A percentile compares a stretch with the other conserved stretches of the same genome.
These are phyloP conservation scores for Coranthus polyacanthus DNA, from an alignment of 2,797 vertebrate genomes.

Conservation along the genomic window DNA sequence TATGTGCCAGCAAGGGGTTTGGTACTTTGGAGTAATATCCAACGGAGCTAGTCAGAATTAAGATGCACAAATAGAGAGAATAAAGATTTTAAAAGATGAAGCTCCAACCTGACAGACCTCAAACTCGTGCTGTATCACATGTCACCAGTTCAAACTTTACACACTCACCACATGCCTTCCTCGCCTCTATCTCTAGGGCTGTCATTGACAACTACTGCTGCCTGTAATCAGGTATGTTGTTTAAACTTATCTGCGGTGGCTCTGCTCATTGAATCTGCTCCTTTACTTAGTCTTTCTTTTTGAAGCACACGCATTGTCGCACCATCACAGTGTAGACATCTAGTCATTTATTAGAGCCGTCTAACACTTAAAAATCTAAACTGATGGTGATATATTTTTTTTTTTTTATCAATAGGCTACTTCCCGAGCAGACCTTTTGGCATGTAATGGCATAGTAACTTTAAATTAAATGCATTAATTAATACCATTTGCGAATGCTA, in stretches of 20 bases:
- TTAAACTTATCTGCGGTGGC: constrained; percentile 15
- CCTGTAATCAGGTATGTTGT: constrained; percentile 26
- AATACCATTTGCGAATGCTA: neutral
- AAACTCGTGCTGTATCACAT: constrained; percentile 1
- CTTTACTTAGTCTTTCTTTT: constrained; percentile 1
- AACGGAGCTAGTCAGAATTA: constrained; percentile 9
- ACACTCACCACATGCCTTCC: constrained; percentile 20
- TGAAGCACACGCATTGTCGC: neutral
- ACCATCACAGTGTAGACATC: constrained; percentile 8
- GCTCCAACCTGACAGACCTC: constrained; percentile 4
- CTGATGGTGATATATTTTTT: neutral
- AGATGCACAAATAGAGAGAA: constrained; percentile 5
- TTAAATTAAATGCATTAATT: neutral
- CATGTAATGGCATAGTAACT: neutral
- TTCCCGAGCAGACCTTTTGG: neutral
- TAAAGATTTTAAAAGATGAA: neutral
- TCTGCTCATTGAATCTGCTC: neutral
- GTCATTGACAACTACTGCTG: constrained; percentile 31
- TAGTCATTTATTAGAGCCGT: neutral
- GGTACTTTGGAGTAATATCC: constrained; percentile 36
- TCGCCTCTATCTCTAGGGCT: constrained; percentile 24
- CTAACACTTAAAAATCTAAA: neutral
- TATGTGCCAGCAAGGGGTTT: constrained; percentile 39
- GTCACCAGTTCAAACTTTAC: constrained; percentile 13
- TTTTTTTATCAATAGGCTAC: neutral